Evolutionary conservation across 2,888 invertebrate genomes (phyloP).

Genomic region (Aleiodes leptofemur): DNA sequence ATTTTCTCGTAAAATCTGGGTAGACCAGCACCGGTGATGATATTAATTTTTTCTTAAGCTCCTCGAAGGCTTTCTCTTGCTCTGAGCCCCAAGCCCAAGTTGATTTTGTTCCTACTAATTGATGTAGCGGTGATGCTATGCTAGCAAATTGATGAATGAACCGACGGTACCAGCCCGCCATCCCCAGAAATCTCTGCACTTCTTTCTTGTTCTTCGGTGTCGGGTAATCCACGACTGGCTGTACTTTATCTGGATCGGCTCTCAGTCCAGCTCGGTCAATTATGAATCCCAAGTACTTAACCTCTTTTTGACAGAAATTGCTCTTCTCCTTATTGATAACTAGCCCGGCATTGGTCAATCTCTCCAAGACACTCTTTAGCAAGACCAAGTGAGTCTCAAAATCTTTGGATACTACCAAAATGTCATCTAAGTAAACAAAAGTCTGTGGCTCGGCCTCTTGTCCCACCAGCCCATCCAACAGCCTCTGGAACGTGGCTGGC

Average conservation of each 20-base stretch:
- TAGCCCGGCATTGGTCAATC: slow-evolving; percentile 19
- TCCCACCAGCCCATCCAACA: no score
- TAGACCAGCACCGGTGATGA: neutral
- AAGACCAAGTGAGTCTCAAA: slow-evolving; percentile 46
- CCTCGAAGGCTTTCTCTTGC: neutral
- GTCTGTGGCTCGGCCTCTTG: no score
- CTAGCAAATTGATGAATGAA: slow-evolving; percentile 46
- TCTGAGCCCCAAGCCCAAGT: neutral
- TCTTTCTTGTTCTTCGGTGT: slow-evolving; percentile 43
- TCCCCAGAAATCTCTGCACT: slow-evolving; percentile 57
- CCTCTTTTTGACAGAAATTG: slow-evolving; percentile 42
- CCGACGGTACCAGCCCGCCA: slow-evolving; percentile 60
- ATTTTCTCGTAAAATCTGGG: neutral
- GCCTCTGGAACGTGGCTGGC: slow-evolving; percentile 38
- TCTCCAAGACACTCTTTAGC: slow-evolving; percentile 22
- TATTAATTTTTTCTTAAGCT: neutral
- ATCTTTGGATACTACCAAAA: slow-evolving; percentile 45
- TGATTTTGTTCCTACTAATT: neutral
- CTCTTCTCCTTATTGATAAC: slow-evolving; percentile 40
- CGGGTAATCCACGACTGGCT: neutral
- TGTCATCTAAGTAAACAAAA: slow-evolving; percentile 32
- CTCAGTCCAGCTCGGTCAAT: neutral
- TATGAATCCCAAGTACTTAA: slow-evolving; percentile 60
- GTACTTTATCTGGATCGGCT: no score
- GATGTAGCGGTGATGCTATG: neutral